These are phyloP conservation scores for Tupaia tana DNA, from an alignment of 2,113 vertebrate species.

Conservation along the genomic window DNA sequence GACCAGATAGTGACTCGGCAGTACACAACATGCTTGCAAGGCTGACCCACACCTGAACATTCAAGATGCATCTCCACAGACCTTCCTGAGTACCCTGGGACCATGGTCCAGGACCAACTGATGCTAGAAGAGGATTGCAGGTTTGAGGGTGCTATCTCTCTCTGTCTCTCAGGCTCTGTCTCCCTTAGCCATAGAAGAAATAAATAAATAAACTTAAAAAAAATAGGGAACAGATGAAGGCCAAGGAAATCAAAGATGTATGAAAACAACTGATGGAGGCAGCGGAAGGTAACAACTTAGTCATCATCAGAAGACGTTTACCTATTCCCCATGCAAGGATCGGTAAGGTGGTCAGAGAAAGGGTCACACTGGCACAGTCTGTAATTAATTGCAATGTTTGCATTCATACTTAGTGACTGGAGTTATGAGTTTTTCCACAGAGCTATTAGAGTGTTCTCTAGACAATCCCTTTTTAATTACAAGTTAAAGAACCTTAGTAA, in stretches of 20 bases:
- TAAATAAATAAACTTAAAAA: no score
- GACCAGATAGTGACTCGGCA: no score
- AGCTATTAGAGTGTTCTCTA: slow-evolving; percentile 56
- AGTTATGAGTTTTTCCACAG: slow-evolving; percentile 51
- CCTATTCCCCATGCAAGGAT: neutral
- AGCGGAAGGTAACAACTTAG: neutral
- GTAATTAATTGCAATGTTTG: slow-evolving; percentile 60
- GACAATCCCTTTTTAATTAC: slow-evolving; percentile 71
- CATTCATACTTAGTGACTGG: slow-evolving; percentile 61
- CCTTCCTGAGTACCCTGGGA: no score
- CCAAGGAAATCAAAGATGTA: neutral
- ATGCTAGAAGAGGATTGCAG: no score
- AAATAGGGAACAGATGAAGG: neutral
- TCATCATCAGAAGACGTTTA: neutral
- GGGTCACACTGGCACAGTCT: neutral
- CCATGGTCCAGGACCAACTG: no score
- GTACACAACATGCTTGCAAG: no score
- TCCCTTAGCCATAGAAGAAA: no score
- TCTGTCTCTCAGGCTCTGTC: no score
- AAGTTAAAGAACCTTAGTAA: slow-evolving; percentile 65
- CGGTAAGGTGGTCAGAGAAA: slow-evolving; percentile 6
- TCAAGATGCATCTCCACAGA: no score
- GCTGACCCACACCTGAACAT: no score
- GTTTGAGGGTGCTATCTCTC: no score
- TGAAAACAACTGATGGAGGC: neutral